These are phyloP conservation scores for Bombus breviceps DNA, from an alignment of 1,140 invertebrate genomes.

Conservation along the genomic window DNA sequence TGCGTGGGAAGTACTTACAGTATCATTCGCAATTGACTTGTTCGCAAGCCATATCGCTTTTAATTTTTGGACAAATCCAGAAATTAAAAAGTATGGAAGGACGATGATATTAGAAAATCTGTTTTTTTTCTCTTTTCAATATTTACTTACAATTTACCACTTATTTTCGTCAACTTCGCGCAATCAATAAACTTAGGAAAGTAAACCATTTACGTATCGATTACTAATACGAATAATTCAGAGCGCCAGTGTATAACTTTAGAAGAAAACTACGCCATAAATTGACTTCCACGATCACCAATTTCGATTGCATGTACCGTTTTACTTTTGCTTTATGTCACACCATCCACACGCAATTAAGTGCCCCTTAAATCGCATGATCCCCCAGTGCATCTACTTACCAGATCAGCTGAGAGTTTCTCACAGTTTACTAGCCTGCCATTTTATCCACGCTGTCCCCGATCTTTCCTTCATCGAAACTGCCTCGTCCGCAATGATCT, in stretches of 20 bases:
- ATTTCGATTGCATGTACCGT: background rate
- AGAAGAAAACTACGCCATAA: background rate
- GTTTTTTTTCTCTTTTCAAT: no score
- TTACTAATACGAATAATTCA: no score
- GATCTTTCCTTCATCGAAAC: background rate
- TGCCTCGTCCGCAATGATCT: background rate
- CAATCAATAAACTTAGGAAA: no score
- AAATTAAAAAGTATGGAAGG: background rate
- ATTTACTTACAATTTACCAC: no score
- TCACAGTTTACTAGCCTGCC: constrained; percentile 8
- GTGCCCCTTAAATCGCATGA: background rate
- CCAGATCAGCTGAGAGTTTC: constrained; percentile 26
- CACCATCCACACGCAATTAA: background rate
- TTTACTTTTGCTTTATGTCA: background rate
- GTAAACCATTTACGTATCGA: no score
- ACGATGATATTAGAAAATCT: background rate
- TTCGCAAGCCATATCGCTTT: background rate
- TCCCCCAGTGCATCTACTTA: constrained; percentile 6
- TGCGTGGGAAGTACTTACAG: background rate
- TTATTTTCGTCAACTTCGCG: no score
- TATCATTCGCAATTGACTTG: background rate
- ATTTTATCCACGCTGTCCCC: background rate
- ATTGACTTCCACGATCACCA: background rate
- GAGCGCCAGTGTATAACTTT: background rate
- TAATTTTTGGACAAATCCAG: no score